These are phyloP conservation scores for Agelastica alni DNA, from an alignment of 2,888 invertebrate genomes.

Conservation along the genomic window DNA sequence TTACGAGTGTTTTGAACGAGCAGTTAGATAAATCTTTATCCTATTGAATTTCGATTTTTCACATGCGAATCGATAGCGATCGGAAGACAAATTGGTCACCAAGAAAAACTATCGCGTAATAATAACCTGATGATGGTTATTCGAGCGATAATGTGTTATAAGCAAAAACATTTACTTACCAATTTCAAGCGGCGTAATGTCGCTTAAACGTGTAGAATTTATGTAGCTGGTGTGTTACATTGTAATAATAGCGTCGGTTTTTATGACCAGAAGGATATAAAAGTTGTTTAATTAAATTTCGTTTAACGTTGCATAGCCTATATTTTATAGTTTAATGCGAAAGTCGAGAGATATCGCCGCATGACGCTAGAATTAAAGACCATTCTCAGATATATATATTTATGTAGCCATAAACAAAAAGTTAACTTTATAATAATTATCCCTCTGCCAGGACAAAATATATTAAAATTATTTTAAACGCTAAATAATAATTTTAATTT, in stretches of 20 bases:
- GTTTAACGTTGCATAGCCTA: constrained; percentile 54
- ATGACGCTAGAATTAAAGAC: constrained; percentile 43
- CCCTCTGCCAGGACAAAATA: background rate
- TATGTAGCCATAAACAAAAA: constrained; percentile 41
- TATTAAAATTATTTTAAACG: background rate
- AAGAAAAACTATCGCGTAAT: constrained; percentile 3
- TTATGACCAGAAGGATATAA: constrained; percentile 54
- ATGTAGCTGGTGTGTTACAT: constrained; percentile 52
- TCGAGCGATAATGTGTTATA: constrained; percentile 24
- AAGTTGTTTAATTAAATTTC: constrained; percentile 58
- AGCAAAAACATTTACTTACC: constrained; percentile 37
- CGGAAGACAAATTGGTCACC: constrained; percentile 2
- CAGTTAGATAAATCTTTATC: too few relatives aligned
- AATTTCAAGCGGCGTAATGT: constrained; percentile 41
- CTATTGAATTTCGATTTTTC: too few relatives aligned
- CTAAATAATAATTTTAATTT: too few relatives aligned
- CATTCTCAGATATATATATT: constrained; percentile 36
- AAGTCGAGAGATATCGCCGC: constrained; percentile 44
- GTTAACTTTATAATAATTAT: constrained; percentile 30
- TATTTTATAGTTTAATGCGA: constrained; percentile 52
- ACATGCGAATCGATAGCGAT: too few relatives aligned
- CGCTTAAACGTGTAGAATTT: constrained; percentile 50
- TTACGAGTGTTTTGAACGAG: too few relatives aligned
- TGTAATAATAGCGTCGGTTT: constrained; percentile 54
- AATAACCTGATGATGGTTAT: constrained; percentile 12